phyloP scores from a whole-genome alignment of 1,140 invertebrate genomes.

The Augochlora pura region DNA sequence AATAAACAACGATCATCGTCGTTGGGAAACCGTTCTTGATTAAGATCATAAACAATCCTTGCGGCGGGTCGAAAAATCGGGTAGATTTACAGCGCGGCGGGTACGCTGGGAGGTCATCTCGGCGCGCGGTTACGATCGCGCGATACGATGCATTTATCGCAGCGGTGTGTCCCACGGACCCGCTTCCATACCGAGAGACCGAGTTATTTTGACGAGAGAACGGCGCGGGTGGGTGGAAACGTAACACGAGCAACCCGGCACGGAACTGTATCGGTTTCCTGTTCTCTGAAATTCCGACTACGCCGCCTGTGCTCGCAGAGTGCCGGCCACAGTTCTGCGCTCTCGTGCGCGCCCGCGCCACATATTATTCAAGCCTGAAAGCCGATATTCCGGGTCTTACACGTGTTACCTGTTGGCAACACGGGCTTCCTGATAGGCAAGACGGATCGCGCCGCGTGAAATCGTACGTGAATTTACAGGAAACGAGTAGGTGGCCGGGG shows the following conservation, averaged over 20 bases:
- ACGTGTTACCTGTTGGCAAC: constrained; percentile 59
- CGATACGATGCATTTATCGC: neutral
- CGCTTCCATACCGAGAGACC: neutral
- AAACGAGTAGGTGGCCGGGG: constrained; percentile 57
- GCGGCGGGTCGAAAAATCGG: neutral
- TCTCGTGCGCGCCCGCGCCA: constrained; percentile 12
- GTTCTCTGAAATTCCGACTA: constrained; percentile 35
- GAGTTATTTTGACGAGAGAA: neutral
- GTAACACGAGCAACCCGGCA: neutral
- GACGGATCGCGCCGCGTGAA: constrained; percentile 49
- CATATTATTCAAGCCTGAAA: constrained; percentile 60
- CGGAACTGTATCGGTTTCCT: constrained; percentile 28
- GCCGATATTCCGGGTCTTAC: constrained; percentile 56
- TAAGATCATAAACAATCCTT: neutral
- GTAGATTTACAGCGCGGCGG: neutral
- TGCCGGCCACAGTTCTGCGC: too few species aligned
- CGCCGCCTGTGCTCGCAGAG: constrained; percentile 28
- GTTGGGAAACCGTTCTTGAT: neutral
- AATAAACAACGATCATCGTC: neutral
- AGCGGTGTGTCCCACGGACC: neutral
- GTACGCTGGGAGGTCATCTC: neutral
- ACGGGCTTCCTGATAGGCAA: constrained; percentile 59
- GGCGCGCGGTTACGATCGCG: neutral
- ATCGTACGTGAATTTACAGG: constrained; percentile 57
- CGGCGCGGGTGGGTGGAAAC: neutral